Percentiles rank a stretch among this genome's conserved stretches.
These are phyloP conservation scores for Parasteatoda lunata DNA, from an alignment of 2,888 invertebrate species.

Conservation along the genomic window DNA sequence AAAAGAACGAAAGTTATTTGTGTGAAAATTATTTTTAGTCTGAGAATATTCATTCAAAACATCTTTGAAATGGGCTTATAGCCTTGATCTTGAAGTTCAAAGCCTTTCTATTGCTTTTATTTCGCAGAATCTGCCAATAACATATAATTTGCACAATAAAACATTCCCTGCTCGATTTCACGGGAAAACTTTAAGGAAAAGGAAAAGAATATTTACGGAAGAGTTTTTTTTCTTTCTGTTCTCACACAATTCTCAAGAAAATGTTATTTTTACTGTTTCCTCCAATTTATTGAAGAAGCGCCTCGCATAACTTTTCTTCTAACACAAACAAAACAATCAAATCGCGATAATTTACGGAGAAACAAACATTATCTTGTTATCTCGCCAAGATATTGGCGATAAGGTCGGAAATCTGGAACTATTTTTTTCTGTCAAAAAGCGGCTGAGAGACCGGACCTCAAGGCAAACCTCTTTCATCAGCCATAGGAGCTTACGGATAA, in stretches of 20 bases:
- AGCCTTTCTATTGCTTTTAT: no score
- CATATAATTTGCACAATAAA: background rate
- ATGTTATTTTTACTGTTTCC: background rate
- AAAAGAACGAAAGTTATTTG: no score
- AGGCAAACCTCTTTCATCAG: constrained; percentile 52
- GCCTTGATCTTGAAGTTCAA: no score
- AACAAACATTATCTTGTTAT: background rate
- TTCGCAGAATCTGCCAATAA: no score
- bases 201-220: constrained; percentile 14
- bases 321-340: background rate
- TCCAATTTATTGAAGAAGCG: background rate
- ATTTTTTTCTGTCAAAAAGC: constrained; percentile 38
- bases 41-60: no score
- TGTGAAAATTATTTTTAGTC: no score
- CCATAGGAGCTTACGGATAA: constrained; percentile 19
- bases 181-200: constrained; percentile 10
- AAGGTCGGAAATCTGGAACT: background rate
- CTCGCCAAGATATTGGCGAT: constrained; percentile 1
- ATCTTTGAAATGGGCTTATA: no score
- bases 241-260: background rate
- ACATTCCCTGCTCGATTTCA: background rate
- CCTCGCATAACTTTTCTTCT: background rate
- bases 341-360: background rate
- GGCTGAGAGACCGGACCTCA: constrained; percentile 12
- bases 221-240: background rate